Evolutionary conservation across 2,888 invertebrate genomes (phyloP), one percentile per base, ranked within the genome.

Genomic region (Mythimna ferrago): DNA sequence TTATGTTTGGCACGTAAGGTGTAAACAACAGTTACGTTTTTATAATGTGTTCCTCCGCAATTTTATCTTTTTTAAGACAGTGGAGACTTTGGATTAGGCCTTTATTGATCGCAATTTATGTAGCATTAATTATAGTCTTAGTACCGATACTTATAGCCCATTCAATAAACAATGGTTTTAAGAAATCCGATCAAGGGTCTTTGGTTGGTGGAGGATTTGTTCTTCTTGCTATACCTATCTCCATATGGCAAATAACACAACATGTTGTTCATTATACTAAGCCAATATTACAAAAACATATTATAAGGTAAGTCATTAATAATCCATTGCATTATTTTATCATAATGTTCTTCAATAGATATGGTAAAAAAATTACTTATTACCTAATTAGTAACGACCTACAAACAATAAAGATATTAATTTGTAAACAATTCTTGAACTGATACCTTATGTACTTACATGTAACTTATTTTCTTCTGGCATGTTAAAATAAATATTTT

Each of bases 61-160:
- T 95, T 71, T 73, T 89, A 85, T 87, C 92, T 48, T 96, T 96
- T 89, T 92, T 96, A 85, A 94, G 92, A 74, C 94, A 95, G 84
- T 99, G 99, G 99, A 97, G 98, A 91, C 95, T 98, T 84, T 99
- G 99, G 99, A 99, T 99, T 91, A 97, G 98, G 84, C 99, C 99
- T 66, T 96, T 99, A 71, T 97, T 98, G 69, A 97, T 99, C 79
- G 95, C 98, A 65, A 92, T 98, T 57, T 99, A 99, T 93, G 97
- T 97, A 61, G 95, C 99, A 78, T 97, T 99, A 69, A 98, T 99
- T 64, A 96, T 99, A 76, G 97, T 99, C 80, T 97, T 99, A 80
- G 97, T 99, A 76, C 99, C 99, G 64, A 95, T 99, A 86, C 97
- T 99, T 79, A 97, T 99, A 87, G 96, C 98, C 53, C 98, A 98